phyloP scores from a whole-genome alignment of 64 coral and sea anemone species.

The Porites lutea region DNA sequence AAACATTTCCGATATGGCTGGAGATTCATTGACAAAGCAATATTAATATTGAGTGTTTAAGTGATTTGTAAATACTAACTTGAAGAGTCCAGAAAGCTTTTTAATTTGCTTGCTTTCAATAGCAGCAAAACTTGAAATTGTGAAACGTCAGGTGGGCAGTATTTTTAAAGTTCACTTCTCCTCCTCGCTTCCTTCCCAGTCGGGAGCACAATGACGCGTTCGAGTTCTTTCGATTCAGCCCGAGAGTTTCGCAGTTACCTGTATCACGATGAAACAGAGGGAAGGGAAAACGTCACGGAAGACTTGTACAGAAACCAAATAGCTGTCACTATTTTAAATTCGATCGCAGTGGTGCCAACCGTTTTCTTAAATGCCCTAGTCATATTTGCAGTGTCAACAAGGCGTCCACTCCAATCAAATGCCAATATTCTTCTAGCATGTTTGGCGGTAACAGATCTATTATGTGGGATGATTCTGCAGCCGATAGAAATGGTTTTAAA shows the following conservation, averaged over 20 bases:
- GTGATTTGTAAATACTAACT: too few species aligned
- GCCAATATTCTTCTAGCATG: background rate
- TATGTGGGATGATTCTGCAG: background rate
- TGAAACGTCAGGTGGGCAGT: too few species aligned
- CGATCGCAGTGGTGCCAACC: background rate
- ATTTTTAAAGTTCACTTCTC: too few species aligned
- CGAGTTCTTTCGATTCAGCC: background rate
- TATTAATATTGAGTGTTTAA: too few species aligned
- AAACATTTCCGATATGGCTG: too few species aligned
- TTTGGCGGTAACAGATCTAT: background rate
- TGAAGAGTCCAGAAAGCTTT: too few species aligned
- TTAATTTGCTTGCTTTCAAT: too few species aligned
- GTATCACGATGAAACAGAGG: background rate
- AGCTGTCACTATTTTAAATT: background rate
- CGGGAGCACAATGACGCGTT: too few species aligned
- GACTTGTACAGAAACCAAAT: background rate
- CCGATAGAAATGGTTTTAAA: background rate
- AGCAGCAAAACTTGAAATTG: too few species aligned
- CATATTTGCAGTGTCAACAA: background rate
- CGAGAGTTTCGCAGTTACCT: too few species aligned
- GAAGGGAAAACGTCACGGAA: background rate
- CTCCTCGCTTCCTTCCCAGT: too few species aligned
- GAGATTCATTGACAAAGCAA: too few species aligned
- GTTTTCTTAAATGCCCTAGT: background rate
- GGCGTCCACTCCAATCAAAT: background rate